Evolutionary conservation across 1,140 invertebrate genomes (phyloP), one percentile per base, ranked within the genome.

Genomic region (Lepidurus apus): DNA sequence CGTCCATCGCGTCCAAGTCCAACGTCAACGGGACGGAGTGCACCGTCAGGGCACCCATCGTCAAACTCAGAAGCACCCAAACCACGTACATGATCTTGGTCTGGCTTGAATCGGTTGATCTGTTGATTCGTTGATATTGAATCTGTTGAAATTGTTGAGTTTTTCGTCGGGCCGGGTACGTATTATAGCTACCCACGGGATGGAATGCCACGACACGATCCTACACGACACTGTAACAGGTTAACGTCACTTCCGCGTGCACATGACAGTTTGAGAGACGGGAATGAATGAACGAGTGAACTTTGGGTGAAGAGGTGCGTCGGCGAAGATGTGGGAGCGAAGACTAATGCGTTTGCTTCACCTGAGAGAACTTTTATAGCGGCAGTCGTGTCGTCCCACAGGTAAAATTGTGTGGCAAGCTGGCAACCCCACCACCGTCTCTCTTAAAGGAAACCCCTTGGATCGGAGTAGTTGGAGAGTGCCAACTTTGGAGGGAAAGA

Each of bases 1-100:
- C 75, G 43, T 79, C 78, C 8, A 65, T 65, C 1, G 21, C 53
- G 53, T 65, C 53, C 21, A 65, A 65, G 21, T 65, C 53, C 53
- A 65, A 65, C 53, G 53, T 21, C 53, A 65, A 65, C 53, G 53
- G 53, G 53, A 65, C 53, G n/a, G 53, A 65, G 21, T 4, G 21
- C 53, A 65, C 53, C 13, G 13, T 34, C 34, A 34, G 4, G 34
- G 34, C 4, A 4, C 34, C 53, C 17, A 13, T 65, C 17, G 21
- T 5, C 21, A 65, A 9, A 65, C 53, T 8, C 17, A 65, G 53
- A n/a, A 65, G 17, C n/a, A 17, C 21, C 53, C 53, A 65, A 65
- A 65, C 17, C 10, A 65, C 53, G 8, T 7, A 65, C 53, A 65
- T 65, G 53, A 7, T 65, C 34, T 34, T 34, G 34, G 34, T 34